phyloP scores from a whole-genome alignment of 2,113 vertebrate species.

The Silurus asotus region DNA sequence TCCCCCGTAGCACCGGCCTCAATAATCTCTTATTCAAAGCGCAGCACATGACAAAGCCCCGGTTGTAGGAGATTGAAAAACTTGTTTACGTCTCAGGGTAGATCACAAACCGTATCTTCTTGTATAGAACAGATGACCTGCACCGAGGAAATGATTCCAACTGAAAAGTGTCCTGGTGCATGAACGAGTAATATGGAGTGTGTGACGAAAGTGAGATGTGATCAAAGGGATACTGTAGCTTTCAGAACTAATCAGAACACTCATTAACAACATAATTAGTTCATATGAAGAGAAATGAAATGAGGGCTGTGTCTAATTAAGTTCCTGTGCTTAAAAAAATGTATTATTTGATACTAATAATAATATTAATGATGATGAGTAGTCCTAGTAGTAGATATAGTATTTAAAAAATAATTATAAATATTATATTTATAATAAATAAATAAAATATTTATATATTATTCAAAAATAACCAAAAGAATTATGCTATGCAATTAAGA shows the following conservation, averaged over 20 bases:
- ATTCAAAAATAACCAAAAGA: no score
- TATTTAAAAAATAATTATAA: no score
- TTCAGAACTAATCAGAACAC: slow-evolving; percentile 1
- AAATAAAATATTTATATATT: no score
- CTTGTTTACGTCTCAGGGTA: slow-evolving; percentile 42
- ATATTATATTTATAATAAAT: no score
- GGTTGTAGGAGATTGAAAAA: slow-evolving; percentile 39
- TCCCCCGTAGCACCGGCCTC: slow-evolving; percentile 37
- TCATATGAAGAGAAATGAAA: slow-evolving; percentile 1
- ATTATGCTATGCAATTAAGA: no score
- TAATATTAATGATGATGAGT: no score
- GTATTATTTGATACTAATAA: no score
- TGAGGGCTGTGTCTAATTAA: background rate
- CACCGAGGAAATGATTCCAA: slow-evolving; percentile 36
- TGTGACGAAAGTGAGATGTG: slow-evolving; percentile 7
- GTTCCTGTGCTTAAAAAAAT: background rate
- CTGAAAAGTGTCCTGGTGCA: slow-evolving; percentile 12
- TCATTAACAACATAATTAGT: slow-evolving; percentile 30
- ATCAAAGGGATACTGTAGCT: background rate
- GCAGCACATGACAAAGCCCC: slow-evolving; percentile 31
- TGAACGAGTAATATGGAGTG: background rate
- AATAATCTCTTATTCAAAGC: slow-evolving; percentile 49
- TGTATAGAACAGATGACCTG: slow-evolving; percentile 26
- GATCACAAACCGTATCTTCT: slow-evolving; percentile 37
- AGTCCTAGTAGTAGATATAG: no score